Percentiles rank a stretch among this genome's conserved stretches.
phyloP scores from a whole-genome alignment of 2,888 invertebrate species.

The Elysia crispata region DNA sequence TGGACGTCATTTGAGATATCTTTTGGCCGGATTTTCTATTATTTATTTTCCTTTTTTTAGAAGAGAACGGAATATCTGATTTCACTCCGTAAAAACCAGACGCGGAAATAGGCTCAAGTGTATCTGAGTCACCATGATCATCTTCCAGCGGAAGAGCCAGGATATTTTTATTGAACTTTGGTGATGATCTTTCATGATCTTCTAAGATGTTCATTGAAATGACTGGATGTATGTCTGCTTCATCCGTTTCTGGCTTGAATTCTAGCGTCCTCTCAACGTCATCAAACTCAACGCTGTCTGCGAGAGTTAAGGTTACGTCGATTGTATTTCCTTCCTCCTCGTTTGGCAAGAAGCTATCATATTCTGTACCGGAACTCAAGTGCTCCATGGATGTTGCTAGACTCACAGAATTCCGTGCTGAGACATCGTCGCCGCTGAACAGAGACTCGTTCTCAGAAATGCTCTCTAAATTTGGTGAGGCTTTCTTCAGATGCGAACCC shows the following conservation, averaged over 20 bases:
- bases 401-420: slow-evolving; percentile 25
- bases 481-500: neutral
- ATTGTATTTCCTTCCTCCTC: neutral
- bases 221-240: neutral
- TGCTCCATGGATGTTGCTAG: slow-evolving; percentile 20
- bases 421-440: slow-evolving; percentile 38
- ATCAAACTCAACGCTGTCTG: neutral
- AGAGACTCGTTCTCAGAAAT: slow-evolving; percentile 31
- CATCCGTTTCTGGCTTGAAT: too few relatives aligned
- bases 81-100: slow-evolving; percentile 29
- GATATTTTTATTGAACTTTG: neutral
- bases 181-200: neutral
- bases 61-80: slow-evolving; percentile 33
- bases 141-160: neutral
- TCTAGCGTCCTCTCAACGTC: neutral
- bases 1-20: slow-evolving; percentile 36
- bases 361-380: neutral
- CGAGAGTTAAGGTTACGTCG: neutral
- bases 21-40: slow-evolving; percentile 28
- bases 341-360: too few relatives aligned
- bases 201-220: too few relatives aligned
- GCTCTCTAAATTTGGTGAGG: neutral
- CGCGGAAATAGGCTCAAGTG: neutral
- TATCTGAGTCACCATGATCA: slow-evolving; percentile 36
- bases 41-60: slow-evolving; percentile 35